phyloP scores from a whole-genome alignment of 1,140 invertebrate genomes.

The Lanistes nyassanus region DNA sequence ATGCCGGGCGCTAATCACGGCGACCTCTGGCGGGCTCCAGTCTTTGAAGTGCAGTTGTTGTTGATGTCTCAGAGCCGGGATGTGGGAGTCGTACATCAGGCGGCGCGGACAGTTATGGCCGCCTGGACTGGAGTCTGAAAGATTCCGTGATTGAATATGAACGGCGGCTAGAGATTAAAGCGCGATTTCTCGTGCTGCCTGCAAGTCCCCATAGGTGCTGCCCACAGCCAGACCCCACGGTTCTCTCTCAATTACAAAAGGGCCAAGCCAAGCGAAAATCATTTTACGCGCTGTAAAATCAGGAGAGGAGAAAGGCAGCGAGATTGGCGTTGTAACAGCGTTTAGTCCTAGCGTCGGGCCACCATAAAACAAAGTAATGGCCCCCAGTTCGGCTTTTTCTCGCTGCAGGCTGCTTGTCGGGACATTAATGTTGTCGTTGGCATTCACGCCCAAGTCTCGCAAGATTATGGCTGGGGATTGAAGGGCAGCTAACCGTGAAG shows the following conservation, averaged over 20 bases:
- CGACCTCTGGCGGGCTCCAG: neutral
- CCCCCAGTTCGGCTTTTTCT: conserved; percentile 21
- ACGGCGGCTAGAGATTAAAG: conserved; percentile 23
- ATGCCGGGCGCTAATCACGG: neutral
- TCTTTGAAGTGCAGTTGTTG: conserved; percentile 21
- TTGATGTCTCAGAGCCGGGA: conserved; percentile 25
- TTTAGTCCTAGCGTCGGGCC: conserved; percentile 19
- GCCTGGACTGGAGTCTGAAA: conserved; percentile 16
- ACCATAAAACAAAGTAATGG: conserved; percentile 30
- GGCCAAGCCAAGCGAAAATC: conserved; percentile 28
- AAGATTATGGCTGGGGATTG: conserved; percentile 21
- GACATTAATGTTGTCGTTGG: conserved; percentile 27
- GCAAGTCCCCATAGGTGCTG: conserved; percentile 11
- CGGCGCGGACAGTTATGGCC: conserved; percentile 21
- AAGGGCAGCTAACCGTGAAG: conserved; percentile 17
- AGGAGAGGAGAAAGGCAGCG: conserved; percentile 25
- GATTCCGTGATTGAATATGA: conserved; percentile 27
- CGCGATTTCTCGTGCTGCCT: conserved; percentile 16
- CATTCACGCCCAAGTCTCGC: conserved; percentile 24
- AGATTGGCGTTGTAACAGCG: conserved; percentile 30
- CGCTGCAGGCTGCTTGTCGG: conserved; percentile 24
- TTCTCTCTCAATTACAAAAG: conserved; percentile 29
- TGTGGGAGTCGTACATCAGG: conserved; percentile 21
- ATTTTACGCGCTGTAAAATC: conserved; percentile 30
- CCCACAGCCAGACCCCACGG: conserved; percentile 15